Percentiles rank a stretch among this genome's conserved stretches.
Evolutionary conservation across 2,113 vertebrate species (phyloP).

Genomic region (Connochaetes taurinus): DNA sequence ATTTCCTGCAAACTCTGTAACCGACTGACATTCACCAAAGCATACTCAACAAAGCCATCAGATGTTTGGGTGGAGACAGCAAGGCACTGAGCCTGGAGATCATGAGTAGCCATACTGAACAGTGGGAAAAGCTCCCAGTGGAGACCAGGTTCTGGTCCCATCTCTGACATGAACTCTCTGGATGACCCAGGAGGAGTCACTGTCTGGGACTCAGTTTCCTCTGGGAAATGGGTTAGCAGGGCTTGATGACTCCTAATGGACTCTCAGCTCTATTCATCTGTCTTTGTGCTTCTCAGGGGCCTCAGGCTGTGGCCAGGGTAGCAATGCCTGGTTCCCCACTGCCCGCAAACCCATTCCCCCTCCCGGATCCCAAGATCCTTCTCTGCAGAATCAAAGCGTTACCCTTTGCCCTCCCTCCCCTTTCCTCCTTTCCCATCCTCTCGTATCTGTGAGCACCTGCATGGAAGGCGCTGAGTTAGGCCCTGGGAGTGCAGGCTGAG

Average conservation of each 20-base stretch:
- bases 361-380: not conserved
- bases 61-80: not conserved
- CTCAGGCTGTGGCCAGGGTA: not conserved
- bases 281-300: not conserved
- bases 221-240: not conserved
- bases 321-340: not conserved
- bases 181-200: not conserved
- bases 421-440: not conserved
- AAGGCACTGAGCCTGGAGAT: not conserved
- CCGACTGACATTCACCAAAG: accelerated
- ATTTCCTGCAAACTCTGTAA: not conserved
- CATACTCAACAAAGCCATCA: not conserved
- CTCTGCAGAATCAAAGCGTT: not conserved
- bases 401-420: not conserved
- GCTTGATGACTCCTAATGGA: not conserved
- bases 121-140: not conserved
- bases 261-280: not conserved
- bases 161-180: not conserved
- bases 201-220: not conserved
- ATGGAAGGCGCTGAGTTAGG: accelerated
- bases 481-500: not conserved
- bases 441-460: accelerated
- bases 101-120: not conserved
- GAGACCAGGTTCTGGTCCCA: not conserved
- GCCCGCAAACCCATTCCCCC: accelerated